Evolutionary conservation across 2,888 invertebrate genomes (phyloP).

Genomic region (Spisula subtruncata): DNA sequence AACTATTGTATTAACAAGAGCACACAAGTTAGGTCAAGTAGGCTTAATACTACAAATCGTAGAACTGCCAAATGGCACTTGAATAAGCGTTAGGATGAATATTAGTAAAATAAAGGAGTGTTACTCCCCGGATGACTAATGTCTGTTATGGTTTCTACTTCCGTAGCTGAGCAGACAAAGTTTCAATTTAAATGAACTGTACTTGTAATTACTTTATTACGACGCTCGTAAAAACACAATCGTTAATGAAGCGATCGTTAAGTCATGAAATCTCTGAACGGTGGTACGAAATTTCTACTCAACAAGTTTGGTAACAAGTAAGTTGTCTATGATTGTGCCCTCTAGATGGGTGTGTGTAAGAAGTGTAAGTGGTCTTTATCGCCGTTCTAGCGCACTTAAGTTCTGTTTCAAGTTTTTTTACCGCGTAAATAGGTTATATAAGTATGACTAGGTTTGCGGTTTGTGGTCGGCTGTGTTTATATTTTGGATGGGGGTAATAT

Average conservation of each 20-base stretch:
- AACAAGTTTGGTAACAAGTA: neutral
- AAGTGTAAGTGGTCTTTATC: neutral
- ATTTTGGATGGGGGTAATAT: neutral
- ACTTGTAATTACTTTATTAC: neutral
- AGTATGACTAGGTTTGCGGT: neutral
- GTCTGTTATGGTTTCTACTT: neutral
- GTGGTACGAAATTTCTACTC: neutral
- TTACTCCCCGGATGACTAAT: no score
- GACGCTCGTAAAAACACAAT: neutral
- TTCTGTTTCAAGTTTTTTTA: neutral
- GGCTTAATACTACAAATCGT: no score
- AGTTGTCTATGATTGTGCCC: neutral
- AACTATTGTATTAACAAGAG: no score
- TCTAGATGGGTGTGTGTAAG: neutral
- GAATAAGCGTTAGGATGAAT: no score
- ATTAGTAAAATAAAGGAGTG: no score
- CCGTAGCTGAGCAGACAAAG: neutral
- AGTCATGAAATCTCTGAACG: neutral
- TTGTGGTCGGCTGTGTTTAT: slow-evolving; percentile 12
- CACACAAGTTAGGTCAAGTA: no score
- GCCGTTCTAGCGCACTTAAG: neutral
- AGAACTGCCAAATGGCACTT: no score
- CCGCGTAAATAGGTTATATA: neutral
- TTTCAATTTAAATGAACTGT: neutral
- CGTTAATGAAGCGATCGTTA: neutral